Evolutionary conservation across 2,113 vertebrate genomes (phyloP).

Genomic region (Eulemur macaco): DNA sequence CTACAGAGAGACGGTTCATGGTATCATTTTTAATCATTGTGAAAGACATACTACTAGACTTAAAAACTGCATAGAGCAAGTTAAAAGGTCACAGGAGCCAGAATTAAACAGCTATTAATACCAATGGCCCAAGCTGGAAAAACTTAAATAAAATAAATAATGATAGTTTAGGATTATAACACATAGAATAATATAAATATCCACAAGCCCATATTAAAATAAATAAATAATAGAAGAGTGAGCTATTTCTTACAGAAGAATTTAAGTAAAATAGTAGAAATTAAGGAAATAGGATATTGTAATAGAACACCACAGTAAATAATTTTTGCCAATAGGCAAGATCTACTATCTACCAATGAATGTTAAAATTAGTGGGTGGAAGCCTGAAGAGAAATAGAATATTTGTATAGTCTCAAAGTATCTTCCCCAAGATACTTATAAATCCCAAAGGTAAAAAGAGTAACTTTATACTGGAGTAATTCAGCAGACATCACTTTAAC

Average conservation of each 20-base stretch:
- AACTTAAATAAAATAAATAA: neutral
- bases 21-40: constrained; percentile 2
- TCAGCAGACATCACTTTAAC: neutral
- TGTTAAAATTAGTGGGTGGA: neutral
- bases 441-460: neutral
- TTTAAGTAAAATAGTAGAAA: constrained; percentile 27
- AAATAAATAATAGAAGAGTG: neutral
- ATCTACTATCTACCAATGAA: neutral
- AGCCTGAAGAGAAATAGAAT: neutral
- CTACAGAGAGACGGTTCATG: neutral
- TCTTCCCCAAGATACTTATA: neutral
- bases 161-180: neutral
- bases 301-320: neutral
- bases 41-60: neutral
- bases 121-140: neutral
- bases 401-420: neutral
- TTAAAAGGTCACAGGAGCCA: neutral
- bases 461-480: neutral
- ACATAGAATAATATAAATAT: neutral
- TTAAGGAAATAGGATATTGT: neutral
- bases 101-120: neutral
- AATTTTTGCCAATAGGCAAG: neutral
- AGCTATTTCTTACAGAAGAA: constrained; percentile 13
- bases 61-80: neutral
- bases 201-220: neutral